A percentile compares a stretch with the other conserved stretches of the same genome.
Evolutionary conservation across 2,888 invertebrate species (phyloP).

Genomic region (Meandrusa payeni): DNA sequence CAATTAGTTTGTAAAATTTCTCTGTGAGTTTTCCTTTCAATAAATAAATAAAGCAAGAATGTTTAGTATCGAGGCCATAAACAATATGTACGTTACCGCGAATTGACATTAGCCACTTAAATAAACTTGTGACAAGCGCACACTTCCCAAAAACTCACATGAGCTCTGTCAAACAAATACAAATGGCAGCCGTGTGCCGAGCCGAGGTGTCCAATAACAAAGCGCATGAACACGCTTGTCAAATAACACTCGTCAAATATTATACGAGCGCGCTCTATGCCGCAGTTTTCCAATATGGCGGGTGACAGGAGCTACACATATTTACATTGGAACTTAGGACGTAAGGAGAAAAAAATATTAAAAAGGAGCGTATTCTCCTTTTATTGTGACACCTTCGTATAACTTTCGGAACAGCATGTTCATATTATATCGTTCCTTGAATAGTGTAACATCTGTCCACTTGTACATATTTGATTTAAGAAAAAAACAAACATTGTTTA

Average conservation of each 20-base stretch:
- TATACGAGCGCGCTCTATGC: conserved; percentile 64
- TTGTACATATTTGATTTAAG: conserved; percentile 24
- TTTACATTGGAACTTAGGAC: conserved; percentile 64
- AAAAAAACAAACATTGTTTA: conserved; percentile 23
- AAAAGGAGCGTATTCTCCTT: conserved; percentile 33
- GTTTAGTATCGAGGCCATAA: too few relatives aligned
- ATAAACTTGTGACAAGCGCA: conserved; percentile 40
- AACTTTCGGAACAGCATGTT: conserved; percentile 20
- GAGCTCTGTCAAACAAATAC: conserved; percentile 56
- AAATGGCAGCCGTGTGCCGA: conserved; percentile 67
- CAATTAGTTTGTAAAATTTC: too few relatives aligned
- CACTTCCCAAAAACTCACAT: conserved; percentile 58
- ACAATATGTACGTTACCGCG: not conserved
- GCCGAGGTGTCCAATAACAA: conserved; percentile 75
- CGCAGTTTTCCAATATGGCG: conserved; percentile 64
- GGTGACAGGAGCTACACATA: conserved; percentile 58
- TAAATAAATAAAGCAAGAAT: too few relatives aligned
- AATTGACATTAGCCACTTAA: conserved; percentile 44
- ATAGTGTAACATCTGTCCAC: conserved; percentile 20
- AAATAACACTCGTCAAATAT: conserved; percentile 74
- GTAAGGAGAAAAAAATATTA: conserved; percentile 43
- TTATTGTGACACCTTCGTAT: conserved; percentile 31
- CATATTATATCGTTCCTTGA: conserved; percentile 16
- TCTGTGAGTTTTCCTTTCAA: too few relatives aligned
- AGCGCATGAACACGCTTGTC: conserved; percentile 74